These are phyloP conservation scores for Bathynomus jamesi DNA, from an alignment of 1,140 invertebrate species.

Conservation along the genomic window DNA sequence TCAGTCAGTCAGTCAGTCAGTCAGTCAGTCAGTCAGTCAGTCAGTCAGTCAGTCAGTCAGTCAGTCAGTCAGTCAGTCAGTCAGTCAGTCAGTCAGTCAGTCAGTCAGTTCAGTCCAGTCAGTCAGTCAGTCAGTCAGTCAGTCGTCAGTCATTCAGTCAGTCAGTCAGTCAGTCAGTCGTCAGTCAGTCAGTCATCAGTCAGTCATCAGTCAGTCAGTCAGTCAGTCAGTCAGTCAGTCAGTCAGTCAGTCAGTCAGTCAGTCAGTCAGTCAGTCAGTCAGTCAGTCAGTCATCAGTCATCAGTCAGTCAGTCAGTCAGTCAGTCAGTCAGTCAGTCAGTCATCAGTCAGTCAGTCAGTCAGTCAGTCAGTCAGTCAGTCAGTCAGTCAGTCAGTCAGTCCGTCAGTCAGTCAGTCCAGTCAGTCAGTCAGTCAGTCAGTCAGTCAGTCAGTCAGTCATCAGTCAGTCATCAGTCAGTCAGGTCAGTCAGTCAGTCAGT, in stretches of 20 bases:
- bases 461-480: conserved; percentile 33
- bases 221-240: conserved; percentile 37
- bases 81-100: conserved; percentile 38
- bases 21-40: conserved; percentile 38
- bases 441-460: conserved; percentile 31
- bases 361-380: conserved; percentile 31
- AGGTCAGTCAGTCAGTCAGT: conserved; percentile 3
- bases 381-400: conserved; percentile 17
- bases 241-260: conserved; percentile 36
- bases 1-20: conserved; percentile 37
- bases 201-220: conserved; percentile 37
- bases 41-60: conserved; percentile 38
- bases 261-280: background rate
- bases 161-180: conserved; percentile 38
- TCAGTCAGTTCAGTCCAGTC: conserved; percentile 36
- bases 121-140: conserved; percentile 37
- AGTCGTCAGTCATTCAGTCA: conserved; percentile 37
- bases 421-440: conserved; percentile 7
- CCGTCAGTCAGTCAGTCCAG: background rate
- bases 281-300: conserved; percentile 1
- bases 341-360: conserved; percentile 23
- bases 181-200: conserved; percentile 37
- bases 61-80: conserved; percentile 37
- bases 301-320: background rate
- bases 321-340: conserved; percentile 18